A percentile compares a stretch with the other conserved stretches of the same genome.
These are phyloP conservation scores for Crotalus tigris DNA, from an alignment of 2,113 vertebrate genomes.

Conservation along the genomic window DNA sequence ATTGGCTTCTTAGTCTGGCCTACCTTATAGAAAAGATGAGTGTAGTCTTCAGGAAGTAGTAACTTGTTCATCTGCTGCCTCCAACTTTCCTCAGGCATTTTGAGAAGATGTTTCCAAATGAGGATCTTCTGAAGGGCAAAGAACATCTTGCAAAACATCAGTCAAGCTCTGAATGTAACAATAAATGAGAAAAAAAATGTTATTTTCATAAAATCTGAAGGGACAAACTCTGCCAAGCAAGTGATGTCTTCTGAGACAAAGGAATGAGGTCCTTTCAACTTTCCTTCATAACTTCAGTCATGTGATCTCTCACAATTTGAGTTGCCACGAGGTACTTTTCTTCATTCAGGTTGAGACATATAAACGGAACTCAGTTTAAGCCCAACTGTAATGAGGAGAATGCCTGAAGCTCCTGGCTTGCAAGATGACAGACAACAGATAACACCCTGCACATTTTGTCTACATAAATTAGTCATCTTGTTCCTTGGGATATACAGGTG, in stretches of 20 bases:
- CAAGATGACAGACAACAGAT: conserved; percentile 42
- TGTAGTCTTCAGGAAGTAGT: background rate
- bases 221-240: conserved; percentile 10
- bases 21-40: background rate
- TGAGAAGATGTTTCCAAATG: background rate
- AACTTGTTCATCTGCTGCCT: background rate
- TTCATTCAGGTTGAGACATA: conserved; percentile 47
- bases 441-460: conserved; percentile 39
- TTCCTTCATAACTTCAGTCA: conserved; percentile 19
- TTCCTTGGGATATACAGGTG: background rate
- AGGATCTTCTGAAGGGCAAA: conserved; percentile 29
- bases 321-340: conserved; percentile 21
- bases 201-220: background rate
- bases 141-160: background rate
- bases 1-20: background rate
- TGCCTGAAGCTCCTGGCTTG: conserved; percentile 30
- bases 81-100: background rate
- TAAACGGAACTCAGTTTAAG: conserved; percentile 19
- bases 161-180: background rate
- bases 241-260: background rate
- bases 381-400: conserved; percentile 29
- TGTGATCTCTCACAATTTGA: conserved; percentile 18
- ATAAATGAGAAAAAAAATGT: background rate
- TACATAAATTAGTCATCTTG: conserved; percentile 4
- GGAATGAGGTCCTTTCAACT: background rate